Evolutionary conservation across 1,140 invertebrate genomes (phyloP), one percentile per base, ranked within the genome.

Genomic region (Chymomyza costata): DNA sequence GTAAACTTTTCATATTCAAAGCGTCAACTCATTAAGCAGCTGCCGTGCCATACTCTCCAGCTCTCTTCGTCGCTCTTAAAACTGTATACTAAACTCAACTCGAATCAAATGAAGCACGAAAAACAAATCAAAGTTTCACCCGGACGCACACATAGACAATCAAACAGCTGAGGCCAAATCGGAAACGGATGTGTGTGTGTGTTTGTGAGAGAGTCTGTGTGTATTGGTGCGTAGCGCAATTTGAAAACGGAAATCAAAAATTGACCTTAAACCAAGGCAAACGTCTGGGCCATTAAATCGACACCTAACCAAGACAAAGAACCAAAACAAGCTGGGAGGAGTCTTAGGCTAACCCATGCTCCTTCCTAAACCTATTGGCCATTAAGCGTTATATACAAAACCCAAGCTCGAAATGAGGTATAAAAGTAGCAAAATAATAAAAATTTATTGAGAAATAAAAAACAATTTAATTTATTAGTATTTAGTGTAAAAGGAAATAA

Each of bases 401-500:
- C 39, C 18, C 2, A 25, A 30, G 43, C n/a, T n/a, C 44, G 48
- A 73, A 80, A 80, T 65, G 73, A 73, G 65, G 73, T 68, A 73
- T 81, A 81, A 73, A 80, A 80, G 74, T 80, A 80, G 73, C 73
- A 81, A 62, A 73, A 81, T 80, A 80, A 80, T 80, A 80, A 81
- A 80, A 80, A 80, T 80, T 80, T 80, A 80, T 80, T 80, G 73
- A 81, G 74, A 81, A 73, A 80, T 80, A 80, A 80, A 80, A 80
- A 80, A 80, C 73, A 80, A 80, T 80, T 80, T 80, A 80, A 80
- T 80, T 80, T 80, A 80, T 80, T 80, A 80, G 73, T 80, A 80
- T 80, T 80, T 80, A 80, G 73, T 81, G 73, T 58, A 70, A 68
- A 68, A 58, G 73, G 73, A 80, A 80, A 68, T 80, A 80, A 80